A percentile compares a stretch with the other conserved stretches of the same genome.
Evolutionary conservation across 1,140 invertebrate species (phyloP).

Genomic region (Caenorhabditis briggsae): DNA sequence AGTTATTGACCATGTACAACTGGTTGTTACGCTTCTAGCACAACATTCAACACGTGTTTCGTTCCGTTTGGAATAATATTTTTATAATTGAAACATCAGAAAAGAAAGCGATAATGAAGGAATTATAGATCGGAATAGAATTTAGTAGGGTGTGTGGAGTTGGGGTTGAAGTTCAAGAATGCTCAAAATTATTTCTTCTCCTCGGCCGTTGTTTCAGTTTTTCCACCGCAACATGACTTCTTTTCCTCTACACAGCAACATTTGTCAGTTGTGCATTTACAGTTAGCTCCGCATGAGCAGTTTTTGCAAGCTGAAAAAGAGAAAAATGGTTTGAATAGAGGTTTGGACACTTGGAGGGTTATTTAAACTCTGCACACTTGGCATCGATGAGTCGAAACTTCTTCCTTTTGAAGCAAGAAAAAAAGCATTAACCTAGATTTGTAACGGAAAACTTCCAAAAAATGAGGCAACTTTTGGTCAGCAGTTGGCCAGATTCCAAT

Average conservation of each 20-base stretch:
- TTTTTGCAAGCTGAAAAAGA: slow-evolving; percentile 33
- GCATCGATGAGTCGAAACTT: too few relatives aligned
- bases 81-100: background rate
- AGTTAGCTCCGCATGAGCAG: slow-evolving; percentile 35
- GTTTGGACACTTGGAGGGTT: background rate
- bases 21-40: slow-evolving; percentile 35
- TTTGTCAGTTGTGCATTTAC: slow-evolving; percentile 34
- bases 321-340: background rate
- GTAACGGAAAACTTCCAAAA: too few relatives aligned
- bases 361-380: too few relatives aligned
- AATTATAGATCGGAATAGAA: slow-evolving; percentile 25
- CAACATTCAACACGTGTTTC: slow-evolving; percentile 48
- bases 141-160: slow-evolving; percentile 24
- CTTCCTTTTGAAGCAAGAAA: too few relatives aligned
- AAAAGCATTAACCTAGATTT: too few relatives aligned
- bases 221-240: slow-evolving; percentile 40
- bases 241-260: slow-evolving; percentile 35
- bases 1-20: slow-evolving; percentile 18
- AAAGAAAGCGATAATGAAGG: background rate
- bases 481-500: too few relatives aligned
- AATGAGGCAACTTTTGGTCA: too few relatives aligned
- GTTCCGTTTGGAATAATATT: background rate
- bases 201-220: background rate
- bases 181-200: background rate
- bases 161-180: background rate